phyloP scores from a whole-genome alignment of 1,140 invertebrate species.

The Drosophila kohkoa region DNA sequence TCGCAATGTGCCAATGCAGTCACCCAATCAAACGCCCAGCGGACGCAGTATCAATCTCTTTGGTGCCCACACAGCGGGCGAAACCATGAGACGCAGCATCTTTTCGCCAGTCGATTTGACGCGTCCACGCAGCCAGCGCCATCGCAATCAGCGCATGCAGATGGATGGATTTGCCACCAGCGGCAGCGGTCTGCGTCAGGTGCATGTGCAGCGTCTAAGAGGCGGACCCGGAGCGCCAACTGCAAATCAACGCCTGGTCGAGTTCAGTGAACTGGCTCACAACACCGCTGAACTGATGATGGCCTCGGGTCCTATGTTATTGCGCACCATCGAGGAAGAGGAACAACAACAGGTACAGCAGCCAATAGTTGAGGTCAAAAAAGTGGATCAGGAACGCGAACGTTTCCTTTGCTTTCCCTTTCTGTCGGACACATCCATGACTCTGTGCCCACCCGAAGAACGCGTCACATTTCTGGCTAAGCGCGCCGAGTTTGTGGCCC shows the following conservation, averaged over 20 bases:
- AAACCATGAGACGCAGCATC: constrained; percentile 23
- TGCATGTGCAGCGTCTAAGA: constrained; percentile 32
- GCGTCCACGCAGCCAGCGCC: constrained; percentile 18
- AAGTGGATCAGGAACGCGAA: constrained; percentile 39
- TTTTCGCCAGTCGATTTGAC: constrained; percentile 10
- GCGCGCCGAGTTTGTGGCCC: constrained; percentile 67
- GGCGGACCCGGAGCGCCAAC: neutral
- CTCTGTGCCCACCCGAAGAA: constrained; percentile 5
- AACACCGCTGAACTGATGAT: constrained; percentile 11
- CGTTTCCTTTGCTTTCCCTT: constrained; percentile 66
- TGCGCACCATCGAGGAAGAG: constrained; percentile 43
- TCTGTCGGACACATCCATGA: neutral
- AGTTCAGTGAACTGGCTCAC: constrained; percentile 23
- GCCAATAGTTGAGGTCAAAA: constrained; percentile 4
- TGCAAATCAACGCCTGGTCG: constrained; percentile 12
- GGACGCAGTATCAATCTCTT: constrained; percentile 25
- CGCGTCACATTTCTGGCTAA: constrained; percentile 45
- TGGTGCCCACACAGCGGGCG: neutral
- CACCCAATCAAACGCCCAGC: constrained; percentile 2
- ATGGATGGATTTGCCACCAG: constrained; percentile 12
- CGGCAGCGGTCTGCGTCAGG: constrained; percentile 6
- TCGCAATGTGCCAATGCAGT: constrained; percentile 26
- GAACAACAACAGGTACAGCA: constrained; percentile 32
- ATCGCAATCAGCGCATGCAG: constrained; percentile 24
- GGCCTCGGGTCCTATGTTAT: neutral